Evolutionary conservation across 1,140 invertebrate genomes (phyloP), one percentile per base, ranked within the genome.

Genomic region (Plectrocnemia conspersa): DNA sequence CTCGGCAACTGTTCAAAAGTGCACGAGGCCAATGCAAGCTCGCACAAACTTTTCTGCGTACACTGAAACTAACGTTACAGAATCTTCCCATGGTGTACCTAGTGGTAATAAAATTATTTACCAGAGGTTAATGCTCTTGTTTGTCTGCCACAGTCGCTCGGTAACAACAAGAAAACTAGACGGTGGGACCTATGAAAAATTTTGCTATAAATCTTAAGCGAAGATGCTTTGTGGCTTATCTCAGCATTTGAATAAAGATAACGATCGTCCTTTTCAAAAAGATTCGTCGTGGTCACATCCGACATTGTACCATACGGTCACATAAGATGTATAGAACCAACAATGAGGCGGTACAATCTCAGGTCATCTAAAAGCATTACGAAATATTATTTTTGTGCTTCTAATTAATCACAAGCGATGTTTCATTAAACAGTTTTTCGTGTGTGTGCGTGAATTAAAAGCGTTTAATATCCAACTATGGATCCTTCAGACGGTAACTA

Each of bases 91-190:
- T 33, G 45, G 50, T 44, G 25, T 52, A 18, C 40, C 33, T 18
- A 18, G 2, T 25, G 50, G 50, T 24, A 52, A 52, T 52, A 54
- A 54, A 45, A 54, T 46, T 54, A 45, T 54, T 54, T 54, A 45
- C 52, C 42, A 19, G 42, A 54, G 52, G 52, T 54, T 54, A 46
- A 45, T 46, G 52, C 52, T 36, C 52, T 54, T 54, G 52, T 54
- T 54, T 54, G 52, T 46, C 10, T 36, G 25, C 19, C 9, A 15
- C 19, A 27, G 11, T 25, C 49, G 40, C n/a, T n/a, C 25, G 25
- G 27, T 22, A 54, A 45, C 41, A 27, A 27, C 27, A 5, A 32
- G 18, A 13, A 7, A 52, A 47, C 5, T 35, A 22, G 22, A 22
- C 19, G 10, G 25, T 3, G 41, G 7, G 13, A 50, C 23, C 33